These are phyloP conservation scores for Octodonta nipae DNA, from an alignment of 2,888 invertebrate species.

Conservation along the genomic window DNA sequence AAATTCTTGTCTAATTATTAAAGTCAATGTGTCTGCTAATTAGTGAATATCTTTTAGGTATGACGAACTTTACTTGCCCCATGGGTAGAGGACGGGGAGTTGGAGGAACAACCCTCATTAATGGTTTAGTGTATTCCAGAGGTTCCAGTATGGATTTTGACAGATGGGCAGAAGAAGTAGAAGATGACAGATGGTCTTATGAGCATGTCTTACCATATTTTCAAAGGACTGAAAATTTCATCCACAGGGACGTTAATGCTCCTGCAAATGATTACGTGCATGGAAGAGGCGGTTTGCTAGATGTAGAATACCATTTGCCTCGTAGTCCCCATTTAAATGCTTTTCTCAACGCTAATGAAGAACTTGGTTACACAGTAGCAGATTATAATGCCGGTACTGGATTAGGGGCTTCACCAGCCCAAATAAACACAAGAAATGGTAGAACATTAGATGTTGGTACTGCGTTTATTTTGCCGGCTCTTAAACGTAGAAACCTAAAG, in stretches of 20 bases:
- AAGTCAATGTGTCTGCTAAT: too few relatives aligned
- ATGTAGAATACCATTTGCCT: conserved; percentile 10
- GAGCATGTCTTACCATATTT: conserved; percentile 40
- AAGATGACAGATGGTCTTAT: conserved; percentile 39
- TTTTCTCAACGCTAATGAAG: conserved; percentile 50
- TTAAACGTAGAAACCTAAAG: conserved; percentile 50
- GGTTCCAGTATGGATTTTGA: conserved; percentile 38
- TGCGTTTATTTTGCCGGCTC: conserved; percentile 58
- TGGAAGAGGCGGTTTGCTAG: conserved; percentile 7
- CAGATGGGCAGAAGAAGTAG: conserved; percentile 32
- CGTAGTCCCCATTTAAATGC: conserved; percentile 22
- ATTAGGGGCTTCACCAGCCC: conserved; percentile 52
- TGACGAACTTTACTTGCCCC: conserved; percentile 17
- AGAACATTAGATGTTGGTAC: conserved; percentile 61
- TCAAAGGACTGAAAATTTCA: conserved; percentile 9
- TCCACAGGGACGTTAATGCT: conserved; percentile 5
- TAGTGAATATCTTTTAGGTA: conserved; percentile 14
- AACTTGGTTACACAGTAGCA: conserved; percentile 39
- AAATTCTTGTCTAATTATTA: too few relatives aligned
- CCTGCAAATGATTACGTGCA: conserved; percentile 6
- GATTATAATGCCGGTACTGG: conserved; percentile 15
- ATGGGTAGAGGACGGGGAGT: conserved; percentile 39
- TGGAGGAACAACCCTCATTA: conserved; percentile 39
- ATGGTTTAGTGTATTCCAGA: conserved; percentile 39
- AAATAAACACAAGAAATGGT: conserved; percentile 54